phyloP scores from a whole-genome alignment of 1,140 invertebrate species.

The Aphaenogaster floridana region DNA sequence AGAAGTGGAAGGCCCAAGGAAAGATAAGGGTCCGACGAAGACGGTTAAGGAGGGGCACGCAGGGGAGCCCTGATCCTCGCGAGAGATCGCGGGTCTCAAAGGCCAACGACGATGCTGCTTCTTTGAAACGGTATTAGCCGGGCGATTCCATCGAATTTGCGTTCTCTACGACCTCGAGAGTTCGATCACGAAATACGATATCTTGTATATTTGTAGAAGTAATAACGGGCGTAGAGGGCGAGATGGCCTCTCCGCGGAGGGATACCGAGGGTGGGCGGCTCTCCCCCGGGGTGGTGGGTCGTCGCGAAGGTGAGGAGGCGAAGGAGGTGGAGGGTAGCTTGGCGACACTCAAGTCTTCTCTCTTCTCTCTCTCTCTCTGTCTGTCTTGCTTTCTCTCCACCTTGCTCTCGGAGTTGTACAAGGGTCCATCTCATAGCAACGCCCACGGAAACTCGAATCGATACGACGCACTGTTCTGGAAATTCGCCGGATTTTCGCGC shows the following conservation, averaged over 20 bases:
- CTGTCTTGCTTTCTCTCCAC: slow-evolving; percentile 36
- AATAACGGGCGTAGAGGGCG: slow-evolving; percentile 78
- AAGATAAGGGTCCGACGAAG: slow-evolving; percentile 27
- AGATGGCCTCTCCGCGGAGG: slow-evolving; percentile 47
- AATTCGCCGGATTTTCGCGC: slow-evolving; percentile 84
- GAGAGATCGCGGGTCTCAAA: slow-evolving; percentile 65
- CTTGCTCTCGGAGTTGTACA: slow-evolving; percentile 80
- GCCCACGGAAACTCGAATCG: slow-evolving; percentile 87
- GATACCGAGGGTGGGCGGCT: slow-evolving; percentile 50
- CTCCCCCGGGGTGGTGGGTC: slow-evolving; percentile 62
- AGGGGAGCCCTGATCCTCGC: slow-evolving; percentile 14
- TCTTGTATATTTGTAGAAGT: slow-evolving; percentile 83
- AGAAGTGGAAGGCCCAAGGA: neutral
- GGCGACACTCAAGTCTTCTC: slow-evolving; percentile 86
- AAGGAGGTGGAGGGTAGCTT: slow-evolving; percentile 84
- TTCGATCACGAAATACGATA: slow-evolving; percentile 79
- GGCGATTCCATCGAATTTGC: slow-evolving; percentile 72
- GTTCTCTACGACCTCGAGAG: slow-evolving; percentile 49
- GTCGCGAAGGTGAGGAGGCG: slow-evolving; percentile 76
- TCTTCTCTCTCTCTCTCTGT: slow-evolving; percentile 52
- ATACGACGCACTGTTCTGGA: slow-evolving; percentile 86
- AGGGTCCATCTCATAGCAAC: slow-evolving; percentile 88
- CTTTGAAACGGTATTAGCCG: slow-evolving; percentile 77
- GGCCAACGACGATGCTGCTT: slow-evolving; percentile 55
- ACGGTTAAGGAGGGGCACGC: neutral